Percentiles rank a stretch among this genome's conserved stretches.
Conservation (phyloP, 2,797 vertebrate species). For the Myotis myotis region DNA sequence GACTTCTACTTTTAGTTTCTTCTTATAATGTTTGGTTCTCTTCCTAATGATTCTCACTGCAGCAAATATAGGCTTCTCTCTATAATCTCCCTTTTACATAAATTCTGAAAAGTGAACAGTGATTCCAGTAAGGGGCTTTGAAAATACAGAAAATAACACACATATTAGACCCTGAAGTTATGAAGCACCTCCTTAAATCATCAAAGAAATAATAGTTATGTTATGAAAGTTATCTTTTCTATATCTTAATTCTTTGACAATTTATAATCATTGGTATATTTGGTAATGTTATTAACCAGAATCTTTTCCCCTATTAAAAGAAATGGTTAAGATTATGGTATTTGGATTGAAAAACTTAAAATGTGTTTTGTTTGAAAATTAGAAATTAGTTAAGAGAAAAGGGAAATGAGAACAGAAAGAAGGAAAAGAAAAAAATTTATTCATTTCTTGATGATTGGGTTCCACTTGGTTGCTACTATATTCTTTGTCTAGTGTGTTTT, state of each 20-base stretch:
- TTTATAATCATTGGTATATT: constrained; percentile 44
- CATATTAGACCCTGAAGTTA: background rate
- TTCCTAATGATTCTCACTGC: background rate
- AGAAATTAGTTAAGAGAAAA: constrained; percentile 48
- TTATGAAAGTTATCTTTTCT: constrained; percentile 41
- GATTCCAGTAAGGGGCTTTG: background rate
- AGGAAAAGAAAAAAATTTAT: background rate
- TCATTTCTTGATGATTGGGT: constrained; percentile 43
- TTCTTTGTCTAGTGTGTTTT: constrained; percentile 46
- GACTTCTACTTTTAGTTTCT: constrained; percentile 23
- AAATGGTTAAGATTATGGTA: background rate
- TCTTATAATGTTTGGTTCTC: background rate
- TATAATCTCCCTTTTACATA: background rate
- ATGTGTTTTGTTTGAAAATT: constrained; percentile 52
- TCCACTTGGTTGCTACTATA: constrained; percentile 39
- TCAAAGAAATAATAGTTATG: constrained; percentile 18
- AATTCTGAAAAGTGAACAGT: background rate
- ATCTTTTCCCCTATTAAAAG: background rate
- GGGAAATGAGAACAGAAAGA: constrained; percentile 30
- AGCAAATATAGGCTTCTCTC: background rate
- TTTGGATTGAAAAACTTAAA: constrained; percentile 51
- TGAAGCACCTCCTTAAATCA: background rate
- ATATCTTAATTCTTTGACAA: constrained; percentile 20
- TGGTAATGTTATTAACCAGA: constrained; percentile 27
- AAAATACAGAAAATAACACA: background rate